Evolutionary conservation across 2,797 vertebrate species (phyloP), one percentile per base, ranked within the genome.

Genomic region (Pempheris klunzingeri): DNA sequence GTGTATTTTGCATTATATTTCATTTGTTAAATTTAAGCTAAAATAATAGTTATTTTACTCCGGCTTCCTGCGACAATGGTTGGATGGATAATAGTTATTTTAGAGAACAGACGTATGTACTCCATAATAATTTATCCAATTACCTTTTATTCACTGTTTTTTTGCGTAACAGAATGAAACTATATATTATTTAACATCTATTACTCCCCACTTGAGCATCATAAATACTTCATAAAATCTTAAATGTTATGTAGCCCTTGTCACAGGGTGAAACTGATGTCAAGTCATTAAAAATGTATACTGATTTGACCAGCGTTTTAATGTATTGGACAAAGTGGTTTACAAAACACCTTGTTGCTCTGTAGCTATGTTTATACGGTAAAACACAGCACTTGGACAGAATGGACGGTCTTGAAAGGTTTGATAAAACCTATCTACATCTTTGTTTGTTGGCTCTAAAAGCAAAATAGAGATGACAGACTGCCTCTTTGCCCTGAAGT

Each of bases 231-330:
- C 66, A 89, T 90, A 78, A 87, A 90, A 87, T 75, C 61, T 79
- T 80, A 80, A 71, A 74, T 87, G 59, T 81, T 75, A 63, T 55
- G 20, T 57, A 38, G 70, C 54, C 36, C 59, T 77, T 83, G 83
- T 85, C 84, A 65, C 34, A 74, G 44, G 52, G 71, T 81, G 71
- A 57, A 80, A 73, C 63, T 47, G n/a, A 78, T 82, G 79, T 85
- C 64, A 83, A 85, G 77, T 80, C 59, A 46, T 93, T 83, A 89
- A 93, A 87, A 74, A 92, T 92, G 20, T 3, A 93, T 90, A 32
- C 30, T 39, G 54, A 53, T 78, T 77, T 88, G 78, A 89, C 77
- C 71, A 52, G 64, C 75, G 60, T 82, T 78, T 88, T 82, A 87
- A 77, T 87, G 49, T 73, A 78, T 63, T 46, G 22, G 66, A 84